These are phyloP conservation scores for Melopsittacus undulatus DNA, from an alignment of 2,797 vertebrate genomes.

Conservation along the genomic window DNA sequence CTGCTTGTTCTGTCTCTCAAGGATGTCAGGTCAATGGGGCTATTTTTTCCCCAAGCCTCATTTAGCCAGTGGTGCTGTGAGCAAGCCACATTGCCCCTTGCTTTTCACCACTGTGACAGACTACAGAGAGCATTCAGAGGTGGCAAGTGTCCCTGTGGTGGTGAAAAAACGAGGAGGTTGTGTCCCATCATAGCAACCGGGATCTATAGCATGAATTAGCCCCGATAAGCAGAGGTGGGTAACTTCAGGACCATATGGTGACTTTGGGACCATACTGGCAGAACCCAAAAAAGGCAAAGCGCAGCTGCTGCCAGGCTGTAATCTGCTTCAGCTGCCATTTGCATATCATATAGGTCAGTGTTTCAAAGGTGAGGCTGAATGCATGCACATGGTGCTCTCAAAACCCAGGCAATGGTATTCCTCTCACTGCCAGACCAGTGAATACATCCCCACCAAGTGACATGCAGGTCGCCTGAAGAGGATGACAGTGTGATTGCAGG, in stretches of 20 bases:
- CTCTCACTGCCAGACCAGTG: fast-evolving
- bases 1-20: fast-evolving
- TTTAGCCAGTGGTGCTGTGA: background rate
- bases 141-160: background rate
- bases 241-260: background rate
- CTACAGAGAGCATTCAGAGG: background rate
- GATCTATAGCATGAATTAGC: background rate
- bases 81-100: fast-evolving
- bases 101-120: background rate
- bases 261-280: background rate
- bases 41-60: background rate
- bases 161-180: background rate
- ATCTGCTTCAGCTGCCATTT: background rate
- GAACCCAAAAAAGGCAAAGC: background rate
- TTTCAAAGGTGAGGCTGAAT: background rate
- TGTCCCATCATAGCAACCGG: background rate
- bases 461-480: background rate
- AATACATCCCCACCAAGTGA: background rate
- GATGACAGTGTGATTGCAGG: background rate
- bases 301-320: background rate
- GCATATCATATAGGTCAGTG: background rate
- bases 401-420: background rate
- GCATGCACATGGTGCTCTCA: fast-evolving
- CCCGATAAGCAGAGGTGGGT: background rate
- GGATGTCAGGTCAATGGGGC: background rate